Base-by-base conservation (phyloP, 2,797 vertebrate genomes). In the Synaphobranchus kaupii region DNA sequence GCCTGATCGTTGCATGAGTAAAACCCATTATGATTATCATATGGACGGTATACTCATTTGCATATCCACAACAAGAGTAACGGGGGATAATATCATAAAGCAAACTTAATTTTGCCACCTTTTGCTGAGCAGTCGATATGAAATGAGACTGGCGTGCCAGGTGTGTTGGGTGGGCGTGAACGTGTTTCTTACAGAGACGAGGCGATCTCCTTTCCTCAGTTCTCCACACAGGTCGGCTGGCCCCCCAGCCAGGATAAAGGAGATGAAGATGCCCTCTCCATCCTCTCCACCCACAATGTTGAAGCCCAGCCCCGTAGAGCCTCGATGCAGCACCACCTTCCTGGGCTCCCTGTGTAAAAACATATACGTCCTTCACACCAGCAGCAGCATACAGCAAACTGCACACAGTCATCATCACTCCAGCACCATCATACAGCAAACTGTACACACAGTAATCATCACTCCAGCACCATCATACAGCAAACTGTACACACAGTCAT, bases 271-370 rank as follows among this genome's bases (percentile, higher is more conserved):
- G 86, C 98, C 98, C 93, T 99, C 98, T 89, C 98, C 98, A 86
- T 99, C 98, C 94, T 99, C 98, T 84, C 98, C 98, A 90, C 98
- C 98, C 60, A 99, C 98, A 52, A 99, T 99, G 95, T 99, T 99
- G 93, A 99, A 99, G 86, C 98, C 98, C 54, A 99, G 97, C 71
- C 98, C 98, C 0, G 98, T 99, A 60, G 98, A 96, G 47, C 98
- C 98, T 44, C 98, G 95, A 92, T 98, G 97, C n/a, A 99, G 96
- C 87, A 98, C 93, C n/a, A 99, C 97, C 91, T 98, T 98, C 92
- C 98, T 95, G 84, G 98, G 97, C 80, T 99, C 98, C 91, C 98
- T 97, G 84, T 13, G 56, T 92, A 89, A 86, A n/a, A 84, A 84
- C 1, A 68, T 12, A 20, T 66, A 86, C 58, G 9, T 86, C 71